Percentiles rank a stretch among this genome's conserved stretches.
phyloP scores from a whole-genome alignment of 2,797 vertebrate species.

The Malurus splendens region DNA sequence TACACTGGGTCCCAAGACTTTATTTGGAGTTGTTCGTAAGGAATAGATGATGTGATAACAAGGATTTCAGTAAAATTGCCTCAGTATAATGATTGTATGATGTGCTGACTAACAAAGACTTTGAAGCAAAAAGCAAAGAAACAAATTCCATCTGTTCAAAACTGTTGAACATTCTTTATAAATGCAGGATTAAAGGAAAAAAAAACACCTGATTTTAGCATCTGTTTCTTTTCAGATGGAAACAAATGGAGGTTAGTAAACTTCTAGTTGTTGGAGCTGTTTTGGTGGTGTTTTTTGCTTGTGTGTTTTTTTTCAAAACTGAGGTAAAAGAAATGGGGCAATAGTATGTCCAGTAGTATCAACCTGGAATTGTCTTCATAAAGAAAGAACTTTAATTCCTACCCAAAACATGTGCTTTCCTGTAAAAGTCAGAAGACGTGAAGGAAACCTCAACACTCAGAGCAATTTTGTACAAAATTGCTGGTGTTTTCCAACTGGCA shows the following conservation, averaged over 20 bases:
- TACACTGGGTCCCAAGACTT: neutral
- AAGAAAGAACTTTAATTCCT: neutral
- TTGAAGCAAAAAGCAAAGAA: conserved; percentile 34
- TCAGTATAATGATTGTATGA: neutral
- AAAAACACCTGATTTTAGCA: conserved; percentile 26
- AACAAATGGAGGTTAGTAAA: neutral
- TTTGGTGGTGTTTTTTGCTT: neutral
- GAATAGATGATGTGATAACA: conserved; percentile 46
- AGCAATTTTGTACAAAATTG: neutral
- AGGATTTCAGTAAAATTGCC: conserved; percentile 32
- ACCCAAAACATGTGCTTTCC: neutral
- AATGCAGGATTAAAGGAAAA: conserved; percentile 10
- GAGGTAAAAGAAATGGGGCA: neutral
- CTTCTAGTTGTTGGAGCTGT: neutral
- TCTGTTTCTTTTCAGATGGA: conserved; percentile 33
- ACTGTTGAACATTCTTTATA: conserved; percentile 1
- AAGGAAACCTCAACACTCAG: neutral
- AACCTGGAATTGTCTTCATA: neutral
- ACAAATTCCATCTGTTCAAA: conserved; percentile 46
- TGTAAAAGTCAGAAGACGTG: neutral
- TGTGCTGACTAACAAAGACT: conserved; percentile 18
- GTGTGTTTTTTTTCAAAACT: neutral
- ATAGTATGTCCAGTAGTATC: neutral
- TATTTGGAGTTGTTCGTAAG: neutral
- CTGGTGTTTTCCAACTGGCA: neutral